Conservation (phyloP, 2,113 vertebrate species). For the Anoura caudifer region DNA sequence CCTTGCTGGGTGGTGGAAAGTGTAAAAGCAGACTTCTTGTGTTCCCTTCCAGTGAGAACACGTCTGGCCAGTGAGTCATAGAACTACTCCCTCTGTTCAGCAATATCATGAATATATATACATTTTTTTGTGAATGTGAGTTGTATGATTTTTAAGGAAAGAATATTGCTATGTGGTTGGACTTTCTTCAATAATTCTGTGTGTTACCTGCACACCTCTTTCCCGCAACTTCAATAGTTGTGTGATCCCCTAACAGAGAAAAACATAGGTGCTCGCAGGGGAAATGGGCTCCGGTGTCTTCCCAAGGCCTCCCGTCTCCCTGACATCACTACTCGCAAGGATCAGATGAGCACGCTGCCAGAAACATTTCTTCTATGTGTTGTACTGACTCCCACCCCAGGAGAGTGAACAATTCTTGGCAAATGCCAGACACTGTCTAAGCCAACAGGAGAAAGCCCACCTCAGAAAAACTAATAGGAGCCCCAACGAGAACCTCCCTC, state of each 20-base stretch:
- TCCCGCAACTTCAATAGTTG: not conserved
- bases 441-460: not conserved
- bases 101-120: not conserved
- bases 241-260: not conserved
- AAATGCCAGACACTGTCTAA: not conserved
- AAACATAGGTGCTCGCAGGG: not conserved
- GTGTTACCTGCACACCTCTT: not conserved
- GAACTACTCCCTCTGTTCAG: not conserved
- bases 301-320: not conserved
- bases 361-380: slow-evolving; percentile 47
- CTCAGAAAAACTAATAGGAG: not conserved
- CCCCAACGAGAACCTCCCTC: not conserved
- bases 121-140: not conserved
- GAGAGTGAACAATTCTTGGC: slow-evolving; percentile 44
- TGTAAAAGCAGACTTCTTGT: not conserved
- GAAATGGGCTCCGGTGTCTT: not conserved
- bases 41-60: not conserved
- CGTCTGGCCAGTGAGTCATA: not conserved
- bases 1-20: not conserved
- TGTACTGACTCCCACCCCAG: slow-evolving; percentile 28
- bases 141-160: not conserved
- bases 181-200: not conserved
- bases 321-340: not conserved
- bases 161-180: not conserved
- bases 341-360: not conserved